Evolutionary conservation across 2,888 invertebrate species (phyloP), one percentile per base, ranked within the genome.

Genomic region (Protonemura montana): DNA sequence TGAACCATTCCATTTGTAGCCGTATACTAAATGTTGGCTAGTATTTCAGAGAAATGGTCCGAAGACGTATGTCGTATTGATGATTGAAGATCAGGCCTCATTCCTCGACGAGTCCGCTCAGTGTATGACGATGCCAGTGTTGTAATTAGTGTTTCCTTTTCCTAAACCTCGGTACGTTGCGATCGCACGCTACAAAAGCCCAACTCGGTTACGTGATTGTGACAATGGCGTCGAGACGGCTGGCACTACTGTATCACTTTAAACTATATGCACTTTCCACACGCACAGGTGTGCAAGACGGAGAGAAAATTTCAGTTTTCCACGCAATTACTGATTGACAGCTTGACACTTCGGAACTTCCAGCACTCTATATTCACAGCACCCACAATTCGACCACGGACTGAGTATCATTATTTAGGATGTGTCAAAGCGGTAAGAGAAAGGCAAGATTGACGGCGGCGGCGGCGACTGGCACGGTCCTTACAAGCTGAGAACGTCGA

Each of bases 1-100:
- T 42, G 42, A 83, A 41, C 35, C 86, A 85, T 84, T 83, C 42
- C 86, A 27, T 77, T 28, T 80, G 41, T 85, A 42, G 85, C 86
- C 86, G 28, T 85, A 77, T 87, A 86, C 87, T 87, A 87, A 84
- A 87, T 87, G 29, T 78, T 82, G 78, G 85, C 29, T 30, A 83
- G 41, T 86, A 87, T 86, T 94, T 95, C 95, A 93, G 95, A 94
- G 91, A 95, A 96, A 91, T 96, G 96, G 89, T 95, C 95, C 89
- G 95, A 95, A 89, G 95, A 95, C 88, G 96, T 96, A 92, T 96
- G 95, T 90, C 95, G 93, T 92, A 96, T 96, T 90, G 95, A 95
- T 90, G 95, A 94, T 91, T 94, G 92, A 91, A 95, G 92, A 92
- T 95, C 94, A 93, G 94, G 94, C 94, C 95, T 95, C 95, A 95